phyloP scores from a whole-genome alignment of 2,113 vertebrate genomes.

The Melospiza melodia region DNA sequence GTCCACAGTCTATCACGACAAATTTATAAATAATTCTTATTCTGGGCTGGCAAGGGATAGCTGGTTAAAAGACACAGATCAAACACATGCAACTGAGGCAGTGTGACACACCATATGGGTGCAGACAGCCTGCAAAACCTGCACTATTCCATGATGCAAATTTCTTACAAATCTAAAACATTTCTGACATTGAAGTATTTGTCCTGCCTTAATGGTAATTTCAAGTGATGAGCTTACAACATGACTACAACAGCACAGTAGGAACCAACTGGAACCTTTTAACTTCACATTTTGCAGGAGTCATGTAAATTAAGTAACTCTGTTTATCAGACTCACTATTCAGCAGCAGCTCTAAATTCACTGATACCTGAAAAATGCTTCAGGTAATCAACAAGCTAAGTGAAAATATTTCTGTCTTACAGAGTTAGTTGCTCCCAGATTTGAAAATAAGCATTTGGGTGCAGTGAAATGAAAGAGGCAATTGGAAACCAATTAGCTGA shows the following conservation, averaged over 20 bases:
- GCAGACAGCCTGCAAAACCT: background rate
- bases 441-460: conserved; percentile 36
- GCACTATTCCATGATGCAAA: background rate
- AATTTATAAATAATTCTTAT: background rate
- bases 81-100: background rate
- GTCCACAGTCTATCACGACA: background rate
- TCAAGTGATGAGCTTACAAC: background rate
- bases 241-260: background rate
- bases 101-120: background rate
- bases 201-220: background rate
- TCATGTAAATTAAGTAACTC: background rate
- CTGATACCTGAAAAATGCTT: background rate
- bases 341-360: background rate
- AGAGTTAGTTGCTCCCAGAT: background rate
- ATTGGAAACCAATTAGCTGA: conserved; percentile 42
- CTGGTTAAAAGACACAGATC: background rate
- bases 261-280: background rate
- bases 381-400: conserved; percentile 17
- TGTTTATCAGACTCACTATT: background rate
- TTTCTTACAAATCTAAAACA: background rate
- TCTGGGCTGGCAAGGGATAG: background rate
- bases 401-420: conserved; percentile 19
- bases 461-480: conserved; percentile 18
- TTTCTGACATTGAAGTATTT: background rate
- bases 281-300: background rate